A percentile compares a stretch with the other conserved stretches of the same genome.
Conservation (phyloP, 2,888 invertebrate species). For the Aphidoletes aphidimyza region DNA sequence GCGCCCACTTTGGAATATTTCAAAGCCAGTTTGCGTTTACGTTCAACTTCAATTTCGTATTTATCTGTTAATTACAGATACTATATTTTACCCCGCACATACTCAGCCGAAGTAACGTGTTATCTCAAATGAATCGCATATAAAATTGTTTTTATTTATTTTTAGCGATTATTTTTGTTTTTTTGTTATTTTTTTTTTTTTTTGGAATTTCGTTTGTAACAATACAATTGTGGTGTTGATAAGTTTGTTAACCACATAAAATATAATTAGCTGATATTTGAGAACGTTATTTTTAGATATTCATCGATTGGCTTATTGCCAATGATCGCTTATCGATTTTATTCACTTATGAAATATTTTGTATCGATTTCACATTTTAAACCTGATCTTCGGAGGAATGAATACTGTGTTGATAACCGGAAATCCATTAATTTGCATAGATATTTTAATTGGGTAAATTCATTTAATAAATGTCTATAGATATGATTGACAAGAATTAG, state of each 20-base stretch:
- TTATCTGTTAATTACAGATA: background rate
- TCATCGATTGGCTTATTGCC: no score
- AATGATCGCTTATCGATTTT: background rate
- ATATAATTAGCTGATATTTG: no score
- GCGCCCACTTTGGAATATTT: background rate
- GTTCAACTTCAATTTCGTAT: background rate
- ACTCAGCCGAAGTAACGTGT: background rate
- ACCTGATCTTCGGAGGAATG: no score
- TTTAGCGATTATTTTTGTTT: background rate
- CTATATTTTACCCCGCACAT: background rate
- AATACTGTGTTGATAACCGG: conserved; percentile 3
- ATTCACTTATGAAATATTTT: background rate
- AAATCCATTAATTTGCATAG: conserved; percentile 19
- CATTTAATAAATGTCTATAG: background rate
- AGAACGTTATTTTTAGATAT: no score
- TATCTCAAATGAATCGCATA: background rate
- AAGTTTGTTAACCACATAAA: no score
- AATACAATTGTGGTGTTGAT: no score
- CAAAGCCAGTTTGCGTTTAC: background rate
- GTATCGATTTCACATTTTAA: no score
- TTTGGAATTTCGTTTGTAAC: no score
- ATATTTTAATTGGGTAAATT: conserved; percentile 3
- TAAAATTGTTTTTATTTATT: background rate
- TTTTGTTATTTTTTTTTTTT: background rate
- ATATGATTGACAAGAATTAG: background rate